phyloP scores from a whole-genome alignment of 2,888 invertebrate genomes.

The Hermaeophaga mercurialis region DNA sequence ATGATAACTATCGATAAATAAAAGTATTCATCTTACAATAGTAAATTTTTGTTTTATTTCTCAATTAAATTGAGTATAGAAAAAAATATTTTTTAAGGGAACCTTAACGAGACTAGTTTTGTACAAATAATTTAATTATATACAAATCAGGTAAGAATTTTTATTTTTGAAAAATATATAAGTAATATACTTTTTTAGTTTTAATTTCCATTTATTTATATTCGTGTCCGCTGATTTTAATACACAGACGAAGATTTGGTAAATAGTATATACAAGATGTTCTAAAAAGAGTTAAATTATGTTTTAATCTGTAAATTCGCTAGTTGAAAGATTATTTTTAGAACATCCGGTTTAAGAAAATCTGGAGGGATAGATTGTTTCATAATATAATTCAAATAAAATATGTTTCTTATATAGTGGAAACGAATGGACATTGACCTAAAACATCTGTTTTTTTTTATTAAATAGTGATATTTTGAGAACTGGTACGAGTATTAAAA shows the following conservation, averaged over 20 bases:
- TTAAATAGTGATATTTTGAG: too few relatives aligned
- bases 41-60: too few relatives aligned
- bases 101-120: not conserved
- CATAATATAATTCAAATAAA: not conserved
- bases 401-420: not conserved
- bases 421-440: not conserved
- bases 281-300: not conserved
- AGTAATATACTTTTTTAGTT: not conserved
- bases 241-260: not conserved
- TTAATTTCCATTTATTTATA: too few relatives aligned
- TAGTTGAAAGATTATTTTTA: not conserved
- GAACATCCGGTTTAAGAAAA: not conserved
- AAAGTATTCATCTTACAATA: too few relatives aligned
- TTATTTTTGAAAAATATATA: not conserved
- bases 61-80: too few relatives aligned
- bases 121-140: not conserved
- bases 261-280: not conserved
- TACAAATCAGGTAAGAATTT: not conserved
- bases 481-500: too few relatives aligned
- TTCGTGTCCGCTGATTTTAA: not conserved
- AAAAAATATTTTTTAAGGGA: too few relatives aligned
- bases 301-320: not conserved
- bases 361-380: constrained; percentile 1
- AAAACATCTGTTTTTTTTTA: constrained; percentile 1
- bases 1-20: too few relatives aligned